These are phyloP conservation scores for Craseonycteris thonglongyai DNA, from an alignment of 2,113 vertebrate species.

Conservation along the genomic window DNA sequence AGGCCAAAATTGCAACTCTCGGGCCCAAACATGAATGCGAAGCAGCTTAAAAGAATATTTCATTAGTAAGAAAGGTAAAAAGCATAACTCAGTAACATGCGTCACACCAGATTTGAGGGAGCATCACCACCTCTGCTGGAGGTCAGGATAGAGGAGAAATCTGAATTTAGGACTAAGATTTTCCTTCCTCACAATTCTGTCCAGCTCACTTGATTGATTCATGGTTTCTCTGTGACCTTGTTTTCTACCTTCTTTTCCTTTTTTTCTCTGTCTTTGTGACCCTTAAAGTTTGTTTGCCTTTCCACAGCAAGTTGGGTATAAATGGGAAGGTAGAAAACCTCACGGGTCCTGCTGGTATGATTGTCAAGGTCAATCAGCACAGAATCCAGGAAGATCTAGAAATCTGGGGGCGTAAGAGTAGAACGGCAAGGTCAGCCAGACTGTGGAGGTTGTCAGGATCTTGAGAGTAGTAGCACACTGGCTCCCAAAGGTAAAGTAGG, in stretches of 20 bases:
- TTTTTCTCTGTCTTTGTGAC: not conserved
- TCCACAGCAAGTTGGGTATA: not conserved
- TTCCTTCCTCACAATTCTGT: not conserved
- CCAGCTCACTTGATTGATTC: not conserved
- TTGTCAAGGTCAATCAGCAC: fast-evolving
- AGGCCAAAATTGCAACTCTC: not conserved
- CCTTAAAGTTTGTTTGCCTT: not conserved
- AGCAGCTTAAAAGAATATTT: not conserved
- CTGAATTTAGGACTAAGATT: not conserved
- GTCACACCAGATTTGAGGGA: not conserved
- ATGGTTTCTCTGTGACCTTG: not conserved
- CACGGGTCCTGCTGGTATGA: not conserved
- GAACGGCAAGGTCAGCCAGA: not conserved
- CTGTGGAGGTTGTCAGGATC: not conserved
- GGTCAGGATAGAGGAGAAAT: not conserved
- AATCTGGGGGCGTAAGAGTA: not conserved
- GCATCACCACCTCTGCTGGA: not conserved
- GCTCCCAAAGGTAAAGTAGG: not conserved
- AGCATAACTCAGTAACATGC: not conserved
- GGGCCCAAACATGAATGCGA: not conserved
- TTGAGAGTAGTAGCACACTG: not conserved
- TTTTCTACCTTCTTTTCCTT: not conserved
- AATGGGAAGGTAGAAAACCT: not conserved
- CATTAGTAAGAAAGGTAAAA: conserved; percentile 35
- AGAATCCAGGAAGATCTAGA: not conserved